phyloP scores from a whole-genome alignment of 2,888 invertebrate species.

The Drosophila kanekoi region DNA sequence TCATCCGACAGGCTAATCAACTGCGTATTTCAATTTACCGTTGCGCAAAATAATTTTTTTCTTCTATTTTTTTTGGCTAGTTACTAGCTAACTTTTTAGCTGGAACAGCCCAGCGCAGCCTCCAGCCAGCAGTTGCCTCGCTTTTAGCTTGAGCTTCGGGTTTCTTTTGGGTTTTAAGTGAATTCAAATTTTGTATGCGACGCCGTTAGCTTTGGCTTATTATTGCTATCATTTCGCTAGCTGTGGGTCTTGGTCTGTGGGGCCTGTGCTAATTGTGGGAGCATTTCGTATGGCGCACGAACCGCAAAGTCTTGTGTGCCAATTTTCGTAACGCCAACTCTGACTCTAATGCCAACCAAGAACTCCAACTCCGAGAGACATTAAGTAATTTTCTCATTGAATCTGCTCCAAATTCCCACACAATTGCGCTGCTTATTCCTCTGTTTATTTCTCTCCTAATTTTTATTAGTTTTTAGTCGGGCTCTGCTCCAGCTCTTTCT shows the following conservation, averaged over 20 bases:
- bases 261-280: constrained; percentile 70
- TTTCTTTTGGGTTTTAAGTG: constrained; percentile 34
- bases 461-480: constrained; percentile 30
- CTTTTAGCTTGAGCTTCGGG: not conserved
- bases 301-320: constrained; percentile 62
- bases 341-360: too few species aligned
- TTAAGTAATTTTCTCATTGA: constrained; percentile 78
- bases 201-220: constrained; percentile 61
- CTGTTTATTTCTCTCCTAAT: constrained; percentile 49
- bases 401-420: constrained; percentile 68
- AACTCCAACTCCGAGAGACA: constrained; percentile 35
- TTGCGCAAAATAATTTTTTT: constrained; percentile 42
- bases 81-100: constrained; percentile 26
- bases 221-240: constrained; percentile 34
- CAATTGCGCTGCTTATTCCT: constrained; percentile 64
- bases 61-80: constrained; percentile 40
- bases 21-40: constrained; percentile 74
- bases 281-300: constrained; percentile 39
- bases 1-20: constrained; percentile 62
- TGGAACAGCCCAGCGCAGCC: constrained; percentile 18
- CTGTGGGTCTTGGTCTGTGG: constrained; percentile 15
- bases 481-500: constrained; percentile 8
- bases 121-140: not conserved
- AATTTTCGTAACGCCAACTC: constrained; percentile 47
- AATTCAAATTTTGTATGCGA: constrained; percentile 64